Conservation (phyloP, 2,888 invertebrate genomes). For the Standfussiana lucernea region DNA sequence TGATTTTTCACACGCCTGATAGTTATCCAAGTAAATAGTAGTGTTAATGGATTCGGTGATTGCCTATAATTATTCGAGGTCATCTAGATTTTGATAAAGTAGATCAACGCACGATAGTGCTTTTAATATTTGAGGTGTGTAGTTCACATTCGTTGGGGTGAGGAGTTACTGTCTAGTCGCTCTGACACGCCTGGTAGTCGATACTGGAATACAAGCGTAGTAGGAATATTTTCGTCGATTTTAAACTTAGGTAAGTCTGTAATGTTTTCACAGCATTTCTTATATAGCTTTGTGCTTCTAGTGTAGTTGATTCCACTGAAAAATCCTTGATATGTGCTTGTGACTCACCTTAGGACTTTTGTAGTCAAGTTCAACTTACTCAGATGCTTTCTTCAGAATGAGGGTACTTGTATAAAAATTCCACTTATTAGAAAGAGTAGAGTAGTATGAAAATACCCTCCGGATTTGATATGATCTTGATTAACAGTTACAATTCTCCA, state of each 20-base stretch:
- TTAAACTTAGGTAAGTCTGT: background rate
- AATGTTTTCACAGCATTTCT: background rate
- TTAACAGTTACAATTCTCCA: background rate
- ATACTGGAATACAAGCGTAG: background rate
- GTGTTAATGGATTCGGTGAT: constrained; percentile 43
- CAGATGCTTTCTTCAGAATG: background rate
- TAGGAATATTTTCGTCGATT: background rate
- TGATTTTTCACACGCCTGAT: constrained; percentile 30
- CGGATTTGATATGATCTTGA: constrained; percentile 16
- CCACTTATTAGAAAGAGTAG: no score
- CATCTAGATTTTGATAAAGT: constrained; percentile 48
- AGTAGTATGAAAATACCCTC: background rate
- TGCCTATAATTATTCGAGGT: background rate
- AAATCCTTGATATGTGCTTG: background rate
- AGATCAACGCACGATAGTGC: constrained; percentile 28
- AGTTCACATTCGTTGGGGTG: constrained; percentile 7
- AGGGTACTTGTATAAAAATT: background rate
- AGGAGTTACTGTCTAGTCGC: constrained; percentile 9
- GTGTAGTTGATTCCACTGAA: background rate
- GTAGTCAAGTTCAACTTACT: background rate
- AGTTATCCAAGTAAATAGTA: constrained; percentile 28
- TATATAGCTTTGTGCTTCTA: background rate
- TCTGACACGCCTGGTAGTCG: background rate
- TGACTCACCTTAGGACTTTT: background rate
- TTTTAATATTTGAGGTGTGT: constrained; percentile 30